Percentiles rank a stretch among this genome's conserved stretches.
These are phyloP conservation scores for Salticus scenicus DNA, from an alignment of 2,888 invertebrate species.

Conservation along the genomic window DNA sequence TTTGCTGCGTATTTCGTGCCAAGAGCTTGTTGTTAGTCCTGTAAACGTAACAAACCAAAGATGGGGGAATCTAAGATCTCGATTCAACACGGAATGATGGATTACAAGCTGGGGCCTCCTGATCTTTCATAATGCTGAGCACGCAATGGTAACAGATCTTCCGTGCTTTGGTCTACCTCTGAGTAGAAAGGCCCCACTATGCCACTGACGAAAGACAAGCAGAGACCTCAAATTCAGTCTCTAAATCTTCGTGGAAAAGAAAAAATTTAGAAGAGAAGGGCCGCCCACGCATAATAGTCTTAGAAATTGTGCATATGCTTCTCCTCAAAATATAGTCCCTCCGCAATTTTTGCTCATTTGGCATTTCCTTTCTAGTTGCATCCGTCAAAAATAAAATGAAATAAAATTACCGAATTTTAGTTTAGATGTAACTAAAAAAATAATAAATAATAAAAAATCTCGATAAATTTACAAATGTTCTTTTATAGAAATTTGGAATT, in stretches of 20 bases:
- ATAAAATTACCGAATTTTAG: too few relatives aligned
- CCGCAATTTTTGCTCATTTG: too few relatives aligned
- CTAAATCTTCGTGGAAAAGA: conserved; percentile 1
- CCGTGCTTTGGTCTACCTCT: conserved; percentile 32
- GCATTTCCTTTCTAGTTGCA: too few relatives aligned
- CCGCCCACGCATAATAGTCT: not conserved
- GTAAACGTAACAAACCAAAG: conserved; percentile 65
- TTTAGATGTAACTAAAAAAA: too few relatives aligned
- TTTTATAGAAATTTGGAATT: too few relatives aligned
- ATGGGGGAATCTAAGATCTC: conserved; percentile 31
- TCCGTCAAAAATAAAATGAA: too few relatives aligned
- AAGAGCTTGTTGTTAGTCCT: conserved; percentile 48
- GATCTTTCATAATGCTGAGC: conserved; percentile 66
- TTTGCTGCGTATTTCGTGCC: conserved; percentile 41
- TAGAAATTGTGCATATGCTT: not conserved
- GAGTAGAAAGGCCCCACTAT: not conserved
- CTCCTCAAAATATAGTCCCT: not conserved
- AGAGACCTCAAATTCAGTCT: not conserved
- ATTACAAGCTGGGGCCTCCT: conserved; percentile 51
- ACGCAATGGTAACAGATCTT: conserved; percentile 69
- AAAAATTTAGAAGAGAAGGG: not conserved
- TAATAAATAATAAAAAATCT: too few relatives aligned
- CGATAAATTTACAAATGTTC: too few relatives aligned
- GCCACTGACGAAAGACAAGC: conserved; percentile 6
- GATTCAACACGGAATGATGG: conserved; percentile 67